Evolutionary conservation across 2,113 vertebrate genomes (phyloP).

Genomic region (Mastomys natalensis): DNA sequence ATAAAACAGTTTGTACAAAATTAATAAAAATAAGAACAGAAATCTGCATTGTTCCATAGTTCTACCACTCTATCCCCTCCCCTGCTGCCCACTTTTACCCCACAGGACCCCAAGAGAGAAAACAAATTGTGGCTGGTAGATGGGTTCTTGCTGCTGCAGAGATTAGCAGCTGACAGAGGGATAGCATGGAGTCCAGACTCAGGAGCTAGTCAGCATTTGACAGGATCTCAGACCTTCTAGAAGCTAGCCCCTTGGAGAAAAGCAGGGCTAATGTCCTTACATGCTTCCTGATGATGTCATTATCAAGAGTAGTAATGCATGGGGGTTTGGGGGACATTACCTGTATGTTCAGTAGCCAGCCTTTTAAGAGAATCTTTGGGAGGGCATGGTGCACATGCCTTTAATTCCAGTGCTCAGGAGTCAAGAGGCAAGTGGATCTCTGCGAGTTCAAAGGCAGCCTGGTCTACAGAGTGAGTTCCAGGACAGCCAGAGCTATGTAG

Average conservation of each 20-base stretch:
- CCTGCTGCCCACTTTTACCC: rapidly evolving
- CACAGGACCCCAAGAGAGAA: background rate
- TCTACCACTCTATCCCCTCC: rapidly evolving
- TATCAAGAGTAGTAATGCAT: background rate
- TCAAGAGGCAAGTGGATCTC: background rate
- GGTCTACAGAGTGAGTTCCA: background rate
- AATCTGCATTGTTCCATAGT: background rate
- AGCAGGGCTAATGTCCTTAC: background rate
- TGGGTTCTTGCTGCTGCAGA: background rate
- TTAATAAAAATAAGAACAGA: background rate
- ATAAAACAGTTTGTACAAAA: background rate
- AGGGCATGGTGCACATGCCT: background rate
- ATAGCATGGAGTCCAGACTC: background rate
- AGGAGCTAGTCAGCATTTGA: background rate
- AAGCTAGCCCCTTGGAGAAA: background rate
- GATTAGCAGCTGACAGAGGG: background rate
- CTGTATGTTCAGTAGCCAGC: background rate
- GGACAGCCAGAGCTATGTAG: background rate
- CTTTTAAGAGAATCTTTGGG: background rate
- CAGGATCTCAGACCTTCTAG: background rate
- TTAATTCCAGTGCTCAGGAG: background rate
- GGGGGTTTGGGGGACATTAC: background rate
- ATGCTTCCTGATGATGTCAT: background rate
- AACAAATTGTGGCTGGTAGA: too few relatives aligned
- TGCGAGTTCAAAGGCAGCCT: background rate